Evolutionary conservation across 2,888 invertebrate genomes (phyloP), one percentile per base, ranked within the genome.

Genomic region (Erebia epiphron): DNA sequence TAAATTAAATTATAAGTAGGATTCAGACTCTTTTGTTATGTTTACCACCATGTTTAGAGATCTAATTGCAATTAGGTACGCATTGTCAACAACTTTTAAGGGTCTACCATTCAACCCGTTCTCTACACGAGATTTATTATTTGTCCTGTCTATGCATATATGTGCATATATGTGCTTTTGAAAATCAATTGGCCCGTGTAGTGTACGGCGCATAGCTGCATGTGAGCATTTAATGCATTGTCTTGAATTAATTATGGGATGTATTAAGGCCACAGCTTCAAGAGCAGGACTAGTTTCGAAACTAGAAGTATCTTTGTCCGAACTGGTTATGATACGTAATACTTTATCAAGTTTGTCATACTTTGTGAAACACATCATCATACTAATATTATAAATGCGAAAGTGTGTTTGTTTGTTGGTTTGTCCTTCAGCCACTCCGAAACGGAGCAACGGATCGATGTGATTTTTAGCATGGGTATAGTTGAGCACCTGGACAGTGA

Each of bases 191-290:
- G 64, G 52, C 18, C 52, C 13, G 69, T 43, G 13, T 54, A 65
- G 58, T 61, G n/a, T 41, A 64, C 67, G 70, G 57, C 60, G 69
- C 63, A 71, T 60, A 68, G 65, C 64, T 70, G 65, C 56, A 61
- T 58, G 69, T 72, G 73, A 71, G 73, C 73, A 68, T 70, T 74
- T 68, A 66, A 62, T 71, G 73, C 74, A 74, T 75, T 74, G 76
- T 74, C 72, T 71, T 70, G 72, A 72, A 75, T 75, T 75, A 76
- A 76, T 76, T 73, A 76, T 69, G 65, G 70, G 63, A 67, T 60
- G 69, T 66, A 75, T 72, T 75, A 75, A 71, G 75, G 68, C 64
- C 68, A 61, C 43, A 60, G 61, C 70, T 73, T 73, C 73, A 72
- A 70, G 73, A 73, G 69, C 70, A 71, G 73, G 71, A 67, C 69